Evolutionary conservation across 2,888 invertebrate genomes (phyloP).

Genomic region (Cephus runcator): DNA sequence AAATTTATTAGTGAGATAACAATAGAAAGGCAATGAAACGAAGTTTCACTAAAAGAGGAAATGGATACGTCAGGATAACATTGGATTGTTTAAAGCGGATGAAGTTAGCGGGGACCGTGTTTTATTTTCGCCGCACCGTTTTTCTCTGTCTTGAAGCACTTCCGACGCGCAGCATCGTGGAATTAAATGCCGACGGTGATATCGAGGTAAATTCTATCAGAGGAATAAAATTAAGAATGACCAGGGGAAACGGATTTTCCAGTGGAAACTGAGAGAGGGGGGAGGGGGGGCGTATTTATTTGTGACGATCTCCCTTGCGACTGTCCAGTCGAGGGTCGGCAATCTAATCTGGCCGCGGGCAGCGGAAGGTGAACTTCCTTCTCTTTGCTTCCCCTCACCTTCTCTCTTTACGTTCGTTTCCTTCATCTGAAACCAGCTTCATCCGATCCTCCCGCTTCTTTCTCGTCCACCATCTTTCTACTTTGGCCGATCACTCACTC

Average conservation of each 20-base stretch:
- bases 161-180: background rate
- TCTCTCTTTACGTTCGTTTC: background rate
- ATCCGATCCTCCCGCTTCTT: conserved; percentile 21
- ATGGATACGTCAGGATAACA: background rate
- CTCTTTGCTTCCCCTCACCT: background rate
- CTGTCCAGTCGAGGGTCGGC: conserved; percentile 39
- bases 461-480: conserved; percentile 9
- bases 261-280: background rate
- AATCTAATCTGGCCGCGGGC: conserved; percentile 55
- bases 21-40: background rate
- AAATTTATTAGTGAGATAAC: background rate
- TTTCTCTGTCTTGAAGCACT: background rate
- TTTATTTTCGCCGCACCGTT: background rate
- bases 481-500: conserved; percentile 47
- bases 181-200: too few species aligned
- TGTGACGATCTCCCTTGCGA: conserved; percentile 28
- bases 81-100: background rate
- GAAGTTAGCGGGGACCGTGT: background rate
- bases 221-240: conserved; percentile 41
- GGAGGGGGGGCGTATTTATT: conserved; percentile 33
- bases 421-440: background rate
- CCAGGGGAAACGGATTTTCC: background rate
- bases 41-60: background rate
- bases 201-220: conserved; percentile 32
- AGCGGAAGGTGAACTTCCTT: background rate